phyloP scores from a whole-genome alignment of 2,113 vertebrate genomes.

The Eupsittula cactorum region DNA sequence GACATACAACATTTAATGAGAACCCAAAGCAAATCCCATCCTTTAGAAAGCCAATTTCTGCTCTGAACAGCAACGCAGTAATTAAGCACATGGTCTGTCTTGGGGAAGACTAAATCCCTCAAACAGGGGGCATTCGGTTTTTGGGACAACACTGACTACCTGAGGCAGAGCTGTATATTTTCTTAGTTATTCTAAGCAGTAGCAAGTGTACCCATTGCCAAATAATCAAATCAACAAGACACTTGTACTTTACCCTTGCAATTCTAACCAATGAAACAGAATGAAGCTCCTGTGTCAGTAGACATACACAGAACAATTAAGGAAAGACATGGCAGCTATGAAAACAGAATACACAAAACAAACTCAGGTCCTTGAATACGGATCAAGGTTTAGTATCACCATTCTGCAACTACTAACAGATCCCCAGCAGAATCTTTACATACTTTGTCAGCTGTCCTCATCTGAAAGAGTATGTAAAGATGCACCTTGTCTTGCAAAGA shows the following conservation, averaged over 20 bases:
- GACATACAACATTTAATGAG: background rate
- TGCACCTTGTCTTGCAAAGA: background rate
- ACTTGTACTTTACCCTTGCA: background rate
- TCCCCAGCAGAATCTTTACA: background rate
- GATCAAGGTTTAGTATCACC: background rate
- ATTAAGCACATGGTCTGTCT: background rate
- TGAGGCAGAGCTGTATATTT: background rate
- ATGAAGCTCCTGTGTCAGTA: background rate
- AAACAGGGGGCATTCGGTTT: background rate
- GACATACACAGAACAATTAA: background rate
- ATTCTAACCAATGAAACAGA: background rate
- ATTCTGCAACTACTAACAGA: background rate
- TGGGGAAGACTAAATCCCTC: background rate
- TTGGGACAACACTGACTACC: background rate
- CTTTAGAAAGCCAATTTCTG: background rate
- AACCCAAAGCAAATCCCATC: slow-evolving; percentile 19
- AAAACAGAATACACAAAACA: background rate
- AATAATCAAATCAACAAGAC: background rate
- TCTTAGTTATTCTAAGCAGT: background rate
- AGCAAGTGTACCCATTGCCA: background rate
- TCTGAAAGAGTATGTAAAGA: background rate
- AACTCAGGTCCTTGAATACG: background rate
- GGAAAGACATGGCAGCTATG: background rate
- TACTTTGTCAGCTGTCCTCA: background rate
- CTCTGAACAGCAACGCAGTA: background rate